Evolutionary conservation across 1,140 invertebrate genomes (phyloP).

Genomic region (Drosophila lacertosa): DNA sequence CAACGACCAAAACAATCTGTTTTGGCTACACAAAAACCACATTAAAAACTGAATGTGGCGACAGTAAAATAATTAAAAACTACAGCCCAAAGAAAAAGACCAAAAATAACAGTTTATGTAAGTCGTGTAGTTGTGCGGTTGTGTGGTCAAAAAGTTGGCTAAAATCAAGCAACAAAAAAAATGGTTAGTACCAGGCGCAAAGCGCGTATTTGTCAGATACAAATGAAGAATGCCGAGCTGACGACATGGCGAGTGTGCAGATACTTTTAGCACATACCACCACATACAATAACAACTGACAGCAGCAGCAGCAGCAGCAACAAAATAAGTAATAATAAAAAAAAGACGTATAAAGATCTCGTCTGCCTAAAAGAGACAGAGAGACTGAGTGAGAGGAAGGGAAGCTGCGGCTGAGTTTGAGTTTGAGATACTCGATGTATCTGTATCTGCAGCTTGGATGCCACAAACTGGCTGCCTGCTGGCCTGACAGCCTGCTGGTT

Average conservation of each 20-base stretch:
- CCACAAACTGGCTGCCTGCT: conserved; percentile 34
- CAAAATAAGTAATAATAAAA: conserved; percentile 22
- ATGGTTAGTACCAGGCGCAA: not conserved
- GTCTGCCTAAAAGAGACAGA: conserved; percentile 17
- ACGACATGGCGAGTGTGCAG: conserved; percentile 27
- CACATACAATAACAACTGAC: conserved; percentile 7
- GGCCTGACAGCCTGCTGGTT: conserved; percentile 17
- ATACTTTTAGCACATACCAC: conserved; percentile 34
- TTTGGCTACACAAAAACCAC: conserved; percentile 15
- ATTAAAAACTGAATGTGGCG: conserved; percentile 11
- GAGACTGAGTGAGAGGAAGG: no score
- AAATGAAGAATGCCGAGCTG: conserved; percentile 8
- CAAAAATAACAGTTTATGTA: conserved; percentile 14
- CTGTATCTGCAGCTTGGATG: conserved; percentile 37
- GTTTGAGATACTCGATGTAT: conserved; percentile 14
- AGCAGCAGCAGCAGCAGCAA: not conserved
- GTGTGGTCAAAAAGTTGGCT: conserved; percentile 7
- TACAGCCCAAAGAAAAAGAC: not conserved
- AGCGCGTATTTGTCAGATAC: conserved; percentile 24
- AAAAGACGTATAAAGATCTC: conserved; percentile 28
- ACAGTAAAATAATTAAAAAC: conserved; percentile 2
- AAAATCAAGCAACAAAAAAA: not conserved
- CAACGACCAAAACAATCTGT: not conserved
- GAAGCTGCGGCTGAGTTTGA: conserved; percentile 3
- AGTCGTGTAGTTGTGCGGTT: not conserved